Evolutionary conservation across 1,140 invertebrate genomes (phyloP).

Genomic region (Neomicropteryx cornuta): DNA sequence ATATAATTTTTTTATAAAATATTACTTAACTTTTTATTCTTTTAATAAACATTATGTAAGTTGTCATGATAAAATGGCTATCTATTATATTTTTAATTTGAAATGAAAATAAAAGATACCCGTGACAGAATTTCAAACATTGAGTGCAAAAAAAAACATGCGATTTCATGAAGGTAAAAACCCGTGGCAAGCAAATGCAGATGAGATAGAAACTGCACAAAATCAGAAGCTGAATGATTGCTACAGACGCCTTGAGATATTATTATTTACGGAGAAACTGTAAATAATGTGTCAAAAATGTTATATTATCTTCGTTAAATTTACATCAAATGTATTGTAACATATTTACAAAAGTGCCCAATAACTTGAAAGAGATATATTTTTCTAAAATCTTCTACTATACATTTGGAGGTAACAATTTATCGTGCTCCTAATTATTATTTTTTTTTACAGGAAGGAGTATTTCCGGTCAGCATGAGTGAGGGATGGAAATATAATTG

Average conservation of each 20-base stretch:
- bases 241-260: not conserved
- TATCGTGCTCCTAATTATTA: not conserved
- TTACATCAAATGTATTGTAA: not conserved
- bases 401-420: not conserved
- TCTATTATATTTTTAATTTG: too few relatives aligned
- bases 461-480: conserved; percentile 14
- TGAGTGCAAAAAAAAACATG: too few relatives aligned
- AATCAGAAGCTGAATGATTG: too few relatives aligned
- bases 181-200: too few relatives aligned
- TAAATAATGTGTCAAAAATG: not conserved
- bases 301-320: not conserved
- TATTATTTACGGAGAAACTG: conserved; percentile 3
- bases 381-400: not conserved
- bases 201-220: too few relatives aligned
- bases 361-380: not conserved
- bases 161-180: too few relatives aligned
- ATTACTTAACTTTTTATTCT: too few relatives aligned
- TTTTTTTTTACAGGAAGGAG: conserved; percentile 10
- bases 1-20: too few relatives aligned
- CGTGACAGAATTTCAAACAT: too few relatives aligned
- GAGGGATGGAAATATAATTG: conserved; percentile 9
- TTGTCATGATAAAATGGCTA: too few relatives aligned
- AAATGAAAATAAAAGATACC: too few relatives aligned
- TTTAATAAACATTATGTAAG: too few relatives aligned
- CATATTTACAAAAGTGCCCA: not conserved